These are phyloP conservation scores for Beris chalybata DNA, from an alignment of 2,888 invertebrate genomes.

Conservation along the genomic window DNA sequence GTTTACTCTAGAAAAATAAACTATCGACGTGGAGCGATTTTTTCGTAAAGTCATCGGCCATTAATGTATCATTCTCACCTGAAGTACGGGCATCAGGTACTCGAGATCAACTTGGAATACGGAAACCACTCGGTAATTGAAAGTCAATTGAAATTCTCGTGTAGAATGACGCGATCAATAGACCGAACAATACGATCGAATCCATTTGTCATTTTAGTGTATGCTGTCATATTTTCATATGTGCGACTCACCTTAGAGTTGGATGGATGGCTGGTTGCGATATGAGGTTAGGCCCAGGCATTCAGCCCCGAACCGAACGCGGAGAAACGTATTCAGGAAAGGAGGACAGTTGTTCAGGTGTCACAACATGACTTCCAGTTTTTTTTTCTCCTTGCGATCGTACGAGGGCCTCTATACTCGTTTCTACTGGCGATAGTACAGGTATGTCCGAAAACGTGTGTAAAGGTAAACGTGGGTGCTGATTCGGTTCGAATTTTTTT, in stretches of 20 bases:
- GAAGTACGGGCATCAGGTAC: conserved; percentile 20
- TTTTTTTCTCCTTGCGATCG: conserved; percentile 17
- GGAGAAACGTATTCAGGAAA: conserved; percentile 24
- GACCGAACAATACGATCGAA: conserved; percentile 35
- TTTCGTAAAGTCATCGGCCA: conserved; percentile 30
- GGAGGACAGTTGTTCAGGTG: conserved; percentile 37
- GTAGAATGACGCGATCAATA: conserved; percentile 39
- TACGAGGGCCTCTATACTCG: conserved; percentile 19
- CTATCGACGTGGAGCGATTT: conserved; percentile 12
- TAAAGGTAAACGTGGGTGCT: conserved; percentile 36
- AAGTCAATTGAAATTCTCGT: conserved; percentile 39
- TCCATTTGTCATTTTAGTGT: conserved; percentile 37
- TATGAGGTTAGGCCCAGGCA: conserved; percentile 1
- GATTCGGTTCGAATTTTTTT: conserved; percentile 1
- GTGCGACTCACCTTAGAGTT: neutral
- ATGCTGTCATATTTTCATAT: conserved; percentile 36
- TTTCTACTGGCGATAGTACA: neutral
- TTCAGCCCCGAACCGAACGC: conserved; percentile 14
- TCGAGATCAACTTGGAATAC: conserved; percentile 26
- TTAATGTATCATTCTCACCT: conserved; percentile 33
- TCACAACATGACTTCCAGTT: conserved; percentile 39
- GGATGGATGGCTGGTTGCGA: neutral
- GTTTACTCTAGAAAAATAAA: conserved; percentile 31
- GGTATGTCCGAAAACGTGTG: conserved; percentile 4
- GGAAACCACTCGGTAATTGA: conserved; percentile 37